Evolutionary conservation across 2,113 vertebrate species (phyloP).

Genomic region (Pteruthius melanotis): DNA sequence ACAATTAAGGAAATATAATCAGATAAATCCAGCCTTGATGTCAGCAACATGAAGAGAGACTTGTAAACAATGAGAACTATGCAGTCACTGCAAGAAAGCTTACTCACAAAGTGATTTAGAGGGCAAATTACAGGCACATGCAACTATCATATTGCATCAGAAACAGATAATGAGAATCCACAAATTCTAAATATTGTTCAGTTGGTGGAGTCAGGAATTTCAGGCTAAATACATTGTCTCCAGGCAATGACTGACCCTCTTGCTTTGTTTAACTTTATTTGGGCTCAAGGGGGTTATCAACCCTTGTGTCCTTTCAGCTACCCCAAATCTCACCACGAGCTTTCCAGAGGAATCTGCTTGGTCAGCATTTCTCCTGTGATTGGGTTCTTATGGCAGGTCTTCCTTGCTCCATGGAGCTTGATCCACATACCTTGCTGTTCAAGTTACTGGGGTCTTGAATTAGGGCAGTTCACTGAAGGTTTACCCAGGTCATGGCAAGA

Average conservation of each 20-base stretch:
- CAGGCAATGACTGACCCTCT: not conserved
- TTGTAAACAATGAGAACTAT: not conserved
- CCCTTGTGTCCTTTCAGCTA: not conserved
- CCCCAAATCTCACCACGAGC: not conserved
- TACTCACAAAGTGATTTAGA: not conserved
- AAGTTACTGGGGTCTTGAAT: not conserved
- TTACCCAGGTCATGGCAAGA: not conserved
- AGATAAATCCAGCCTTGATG: not conserved
- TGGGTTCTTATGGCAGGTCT: not conserved
- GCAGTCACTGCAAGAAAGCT: not conserved
- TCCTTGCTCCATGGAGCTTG: not conserved
- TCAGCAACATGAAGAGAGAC: not conserved
- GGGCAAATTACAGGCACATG: not conserved
- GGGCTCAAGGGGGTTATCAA: not conserved
- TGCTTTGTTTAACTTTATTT: not conserved
- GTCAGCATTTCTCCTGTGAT: not conserved
- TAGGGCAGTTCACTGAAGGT: not conserved
- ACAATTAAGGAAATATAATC: not conserved
- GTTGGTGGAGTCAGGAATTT: not conserved
- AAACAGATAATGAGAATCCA: not conserved
- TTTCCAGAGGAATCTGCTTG: not conserved
- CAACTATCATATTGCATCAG: rapidly evolving
- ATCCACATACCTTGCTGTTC: rapidly evolving
- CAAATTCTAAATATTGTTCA: not conserved
- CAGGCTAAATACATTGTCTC: not conserved